Conservation (phyloP, 2,113 vertebrate genomes). For the Myiozetetes cayanensis region DNA sequence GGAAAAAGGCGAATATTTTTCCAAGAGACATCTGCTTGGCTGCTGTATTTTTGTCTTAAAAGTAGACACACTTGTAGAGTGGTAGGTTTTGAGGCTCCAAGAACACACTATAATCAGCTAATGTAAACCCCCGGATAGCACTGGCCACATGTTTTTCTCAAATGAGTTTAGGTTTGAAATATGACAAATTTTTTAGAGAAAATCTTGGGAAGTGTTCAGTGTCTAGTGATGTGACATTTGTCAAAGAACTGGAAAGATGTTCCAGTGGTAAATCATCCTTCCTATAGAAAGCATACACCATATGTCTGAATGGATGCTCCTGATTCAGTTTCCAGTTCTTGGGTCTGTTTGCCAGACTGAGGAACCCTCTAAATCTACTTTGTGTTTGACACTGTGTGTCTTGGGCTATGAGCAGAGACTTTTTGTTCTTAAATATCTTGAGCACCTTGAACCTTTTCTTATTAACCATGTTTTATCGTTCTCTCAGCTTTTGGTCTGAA, state of each 20-base stretch:
- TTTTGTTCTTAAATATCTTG: neutral
- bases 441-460: neutral
- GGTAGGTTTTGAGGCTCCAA: neutral
- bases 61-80: neutral
- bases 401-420: neutral
- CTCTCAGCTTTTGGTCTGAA: neutral
- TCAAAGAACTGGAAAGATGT: neutral
- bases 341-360: neutral
- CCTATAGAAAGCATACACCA: neutral
- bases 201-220: neutral
- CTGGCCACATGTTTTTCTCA: neutral
- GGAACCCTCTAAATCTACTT: neutral
- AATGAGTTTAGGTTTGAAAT: neutral
- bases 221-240: neutral
- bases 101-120: neutral
- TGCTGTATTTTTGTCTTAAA: neutral
- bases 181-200: neutral
- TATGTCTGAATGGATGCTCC: neutral
- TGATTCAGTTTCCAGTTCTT: neutral
- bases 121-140: neutral
- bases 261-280: neutral
- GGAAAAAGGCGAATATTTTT: neutral
- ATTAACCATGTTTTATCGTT: neutral
- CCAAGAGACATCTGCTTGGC: neutral
- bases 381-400: neutral